Conservation (phyloP, 2,797 vertebrate species). For the Acanthurus lineatus region DNA sequence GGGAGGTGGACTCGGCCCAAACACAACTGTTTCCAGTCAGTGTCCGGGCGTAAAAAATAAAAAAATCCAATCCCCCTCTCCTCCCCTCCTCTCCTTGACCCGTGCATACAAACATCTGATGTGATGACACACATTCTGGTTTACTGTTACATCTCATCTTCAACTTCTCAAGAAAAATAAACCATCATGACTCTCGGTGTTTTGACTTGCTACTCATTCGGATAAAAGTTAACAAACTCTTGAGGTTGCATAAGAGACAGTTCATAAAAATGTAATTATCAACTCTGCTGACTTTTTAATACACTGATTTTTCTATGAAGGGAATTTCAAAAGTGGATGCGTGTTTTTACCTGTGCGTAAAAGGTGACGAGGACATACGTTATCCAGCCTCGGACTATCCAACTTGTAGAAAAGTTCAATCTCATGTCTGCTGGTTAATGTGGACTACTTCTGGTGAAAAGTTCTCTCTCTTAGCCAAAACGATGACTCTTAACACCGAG, state of each 20-base stretch:
- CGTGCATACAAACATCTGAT: conserved; percentile 20
- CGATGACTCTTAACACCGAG: neutral
- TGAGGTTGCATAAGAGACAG: neutral
- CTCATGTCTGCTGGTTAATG: conserved; percentile 76
- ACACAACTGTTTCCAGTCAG: conserved; percentile 70
- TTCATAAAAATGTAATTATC: neutral
- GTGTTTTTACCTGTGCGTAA: conserved; percentile 82
- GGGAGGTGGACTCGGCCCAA: conserved; percentile 61
- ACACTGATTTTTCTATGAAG: neutral
- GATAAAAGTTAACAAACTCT: neutral
- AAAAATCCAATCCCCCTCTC: neutral
- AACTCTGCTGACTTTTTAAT: neutral
- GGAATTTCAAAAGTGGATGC: neutral
- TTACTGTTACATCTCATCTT: conserved; percentile 4
- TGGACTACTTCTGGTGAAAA: conserved; percentile 33
- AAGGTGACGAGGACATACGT: conserved; percentile 72
- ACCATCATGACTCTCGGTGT: neutral
- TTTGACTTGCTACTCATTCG: neutral
- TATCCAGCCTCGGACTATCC: conserved; percentile 88
- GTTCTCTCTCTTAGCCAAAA: conserved; percentile 9
- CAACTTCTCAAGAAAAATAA: neutral
- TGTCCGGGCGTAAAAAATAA: conserved; percentile 2
- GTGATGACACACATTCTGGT: conserved; percentile 37
- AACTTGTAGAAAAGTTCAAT: conserved; percentile 75
- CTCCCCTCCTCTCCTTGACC: neutral